Base-by-base conservation (phyloP, 2,888 invertebrate genomes). In the Omphaloscelis lunosa region DNA sequence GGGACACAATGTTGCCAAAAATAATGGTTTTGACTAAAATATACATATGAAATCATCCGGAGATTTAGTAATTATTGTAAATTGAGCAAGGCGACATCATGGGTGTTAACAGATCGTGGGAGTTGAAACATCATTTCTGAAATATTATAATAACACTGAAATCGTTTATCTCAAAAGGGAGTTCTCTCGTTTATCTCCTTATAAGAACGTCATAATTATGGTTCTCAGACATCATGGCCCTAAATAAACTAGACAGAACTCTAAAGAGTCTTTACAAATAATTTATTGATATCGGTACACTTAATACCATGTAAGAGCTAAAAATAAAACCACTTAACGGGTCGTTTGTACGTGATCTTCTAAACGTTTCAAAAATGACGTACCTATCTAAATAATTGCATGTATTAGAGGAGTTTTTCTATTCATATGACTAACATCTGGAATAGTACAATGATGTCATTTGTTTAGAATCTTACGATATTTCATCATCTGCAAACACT, bases 301-400 rank as follows among this genome's bases (percentile, higher is more conserved):
- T 48, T 45, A 48, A 34, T 7, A 58, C 15, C 20, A 15, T 41
- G 66, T 51, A 70, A 59, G 58, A 63, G 45, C 67, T 83, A 79
- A 78, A 81, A 78, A 81, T 83, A 78, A 77, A 83, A n/a, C 61
- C 84, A 61, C 68, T 34, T 69, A 69, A 51, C n/a, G 45, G 27
- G 11, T 11, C 61, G 11, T 41, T 6, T 51, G 29, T 41, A 82
- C 34, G 77, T 77, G 72, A 76, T 80, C 56, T 56, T 66, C 29
- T 29, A 29, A 66, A 63, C 39, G 53, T 58, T 73, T 70, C 45
- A 79, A 83, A 67, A 74, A 71, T 71, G 29, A 71, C 67, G 75
- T 68, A 67, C 66, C 29, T 41, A 67, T 70, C 29, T 41, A 53
- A 79, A 82, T 84, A 71, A 68, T 65, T 80, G 56, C 45, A 59